phyloP scores from a whole-genome alignment of 2,888 invertebrate genomes.

The Hartigia nigra region DNA sequence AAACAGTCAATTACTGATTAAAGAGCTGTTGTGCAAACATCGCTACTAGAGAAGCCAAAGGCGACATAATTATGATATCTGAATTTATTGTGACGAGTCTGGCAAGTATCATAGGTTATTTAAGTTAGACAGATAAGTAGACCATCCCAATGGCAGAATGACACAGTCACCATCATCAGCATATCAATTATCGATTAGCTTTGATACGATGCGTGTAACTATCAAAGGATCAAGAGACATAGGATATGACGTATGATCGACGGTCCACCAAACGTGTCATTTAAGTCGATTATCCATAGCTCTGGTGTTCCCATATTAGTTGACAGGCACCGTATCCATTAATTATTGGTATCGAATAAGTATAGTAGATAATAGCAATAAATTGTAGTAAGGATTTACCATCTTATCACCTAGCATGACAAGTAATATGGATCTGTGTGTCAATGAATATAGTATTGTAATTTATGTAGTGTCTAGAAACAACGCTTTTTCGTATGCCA shows the following conservation, averaged over 20 bases:
- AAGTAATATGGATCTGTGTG: constrained; percentile 57
- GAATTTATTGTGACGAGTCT: constrained; percentile 35
- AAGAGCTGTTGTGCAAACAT: constrained; percentile 21
- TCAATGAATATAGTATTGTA: constrained; percentile 46
- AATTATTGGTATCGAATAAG: constrained; percentile 57
- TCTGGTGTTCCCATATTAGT: constrained; percentile 12
- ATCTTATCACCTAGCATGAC: constrained; percentile 62
- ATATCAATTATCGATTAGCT: constrained; percentile 30
- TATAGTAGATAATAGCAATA: constrained; percentile 61
- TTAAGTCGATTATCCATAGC: not conserved
- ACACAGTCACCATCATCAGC: constrained; percentile 37
- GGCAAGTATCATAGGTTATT: constrained; percentile 34
- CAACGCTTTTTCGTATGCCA: constrained; percentile 40
- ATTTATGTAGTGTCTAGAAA: constrained; percentile 42
- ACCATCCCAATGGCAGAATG: constrained; percentile 34
- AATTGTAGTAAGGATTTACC: constrained; percentile 61
- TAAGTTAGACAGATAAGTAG: constrained; percentile 30
- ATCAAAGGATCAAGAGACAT: constrained; percentile 21
- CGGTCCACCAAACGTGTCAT: constrained; percentile 3
- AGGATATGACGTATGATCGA: not conserved
- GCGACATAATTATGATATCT: constrained; percentile 8
- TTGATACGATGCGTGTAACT: constrained; percentile 32
- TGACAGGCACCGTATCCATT: constrained; percentile 37
- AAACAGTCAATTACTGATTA: constrained; percentile 28
- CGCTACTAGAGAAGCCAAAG: constrained; percentile 29